Percentiles rank a stretch among this genome's conserved stretches.
Evolutionary conservation across 2,888 invertebrate species (phyloP).

Genomic region (Micropterix aruncella): DNA sequence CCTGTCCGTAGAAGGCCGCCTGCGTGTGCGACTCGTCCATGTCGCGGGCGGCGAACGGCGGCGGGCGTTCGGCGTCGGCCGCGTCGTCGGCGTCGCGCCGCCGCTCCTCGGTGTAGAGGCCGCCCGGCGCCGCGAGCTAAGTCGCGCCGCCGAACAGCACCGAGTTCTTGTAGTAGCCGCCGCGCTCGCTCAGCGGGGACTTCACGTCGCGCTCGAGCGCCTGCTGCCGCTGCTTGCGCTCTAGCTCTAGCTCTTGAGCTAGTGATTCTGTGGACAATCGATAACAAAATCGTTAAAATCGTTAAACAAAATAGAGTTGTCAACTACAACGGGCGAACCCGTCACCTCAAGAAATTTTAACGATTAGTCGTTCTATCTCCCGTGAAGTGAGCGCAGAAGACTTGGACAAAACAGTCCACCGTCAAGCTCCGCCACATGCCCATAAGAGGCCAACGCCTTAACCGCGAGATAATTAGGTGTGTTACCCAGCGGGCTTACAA

Average conservation of each 20-base stretch:
- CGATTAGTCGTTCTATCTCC: too few species aligned
- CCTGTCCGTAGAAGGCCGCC: conserved; percentile 24
- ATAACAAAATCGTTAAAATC: too few species aligned
- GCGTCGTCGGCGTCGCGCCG: conserved; percentile 22
- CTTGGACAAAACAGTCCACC: too few species aligned
- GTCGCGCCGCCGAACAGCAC: conserved; percentile 82
- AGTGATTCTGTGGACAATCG: conserved; percentile 59
- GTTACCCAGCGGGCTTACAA: too few species aligned
- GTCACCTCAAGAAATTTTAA: too few species aligned
- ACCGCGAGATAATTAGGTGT: too few species aligned
- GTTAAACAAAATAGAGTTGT: too few species aligned
- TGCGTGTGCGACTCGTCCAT: conserved; percentile 22
- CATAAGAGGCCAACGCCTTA: too few species aligned
- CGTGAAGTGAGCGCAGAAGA: too few species aligned
- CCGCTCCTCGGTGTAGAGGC: conserved; percentile 7
- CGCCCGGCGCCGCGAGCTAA: conserved; percentile 26
- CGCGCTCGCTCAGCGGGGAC: conserved; percentile 69
- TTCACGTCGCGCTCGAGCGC: conserved; percentile 72
- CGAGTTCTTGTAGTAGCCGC: conserved; percentile 79
- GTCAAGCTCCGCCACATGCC: too few species aligned
- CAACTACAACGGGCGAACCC: too few species aligned
- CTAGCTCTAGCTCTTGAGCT: conserved; percentile 78
- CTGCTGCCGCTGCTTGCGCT: conserved; percentile 72
- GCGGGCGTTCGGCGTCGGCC: conserved; percentile 17
- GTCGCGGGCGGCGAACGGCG: conserved; percentile 3